Evolutionary conservation across 2,888 invertebrate genomes (phyloP), one percentile per base, ranked within the genome.

Genomic region (Ichneumoninae sp.): DNA sequence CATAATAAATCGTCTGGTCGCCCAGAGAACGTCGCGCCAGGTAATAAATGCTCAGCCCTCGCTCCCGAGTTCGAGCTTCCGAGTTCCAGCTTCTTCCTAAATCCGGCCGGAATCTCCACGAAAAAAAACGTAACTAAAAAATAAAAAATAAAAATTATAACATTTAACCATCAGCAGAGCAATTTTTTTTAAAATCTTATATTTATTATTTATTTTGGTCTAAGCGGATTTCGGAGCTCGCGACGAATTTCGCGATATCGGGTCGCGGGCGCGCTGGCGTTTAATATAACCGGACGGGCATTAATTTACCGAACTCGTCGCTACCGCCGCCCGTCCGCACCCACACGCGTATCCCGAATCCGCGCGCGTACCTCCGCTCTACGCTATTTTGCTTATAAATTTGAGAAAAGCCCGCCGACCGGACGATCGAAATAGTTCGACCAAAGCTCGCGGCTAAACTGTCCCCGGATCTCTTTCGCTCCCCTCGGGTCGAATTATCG

Each of bases 331-430:
- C 3, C 66, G 36, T 16, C 65, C 54, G 52, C 66, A 40, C 65
- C 26, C 50, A 22, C 54, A 36, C 26, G 13, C 50, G 16, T 13
- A 10, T 33, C 60, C 16, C 33, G 60, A 16, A 62, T 89, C 86
- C 88, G 44, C 62, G 78, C 83, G 82, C 87, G 90, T 90, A 89
- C 90, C 90, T 87, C 88, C 85, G 66, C 79, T 22, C 78, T 71
- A 60, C 68, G 79, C 82, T 78, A 85, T 84, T 88, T 89, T 88
- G 90, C 89, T 91, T 93, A 92, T 93, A 92, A 93, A 92, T 92
- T 93, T 91, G 91, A 89, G 91, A 82, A 82, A 84, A 65, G 70
- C 52, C 65, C 70, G 26, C 74, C 84, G 78, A 82, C 78, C 84
- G 78, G 50, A 68, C 72, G 84, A 84, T 84, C 76, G 71, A 84